Percentiles rank a stretch among this genome's conserved stretches.
Evolutionary conservation across 1,140 invertebrate genomes (phyloP).

Genomic region (Drosophila sproati): DNA sequence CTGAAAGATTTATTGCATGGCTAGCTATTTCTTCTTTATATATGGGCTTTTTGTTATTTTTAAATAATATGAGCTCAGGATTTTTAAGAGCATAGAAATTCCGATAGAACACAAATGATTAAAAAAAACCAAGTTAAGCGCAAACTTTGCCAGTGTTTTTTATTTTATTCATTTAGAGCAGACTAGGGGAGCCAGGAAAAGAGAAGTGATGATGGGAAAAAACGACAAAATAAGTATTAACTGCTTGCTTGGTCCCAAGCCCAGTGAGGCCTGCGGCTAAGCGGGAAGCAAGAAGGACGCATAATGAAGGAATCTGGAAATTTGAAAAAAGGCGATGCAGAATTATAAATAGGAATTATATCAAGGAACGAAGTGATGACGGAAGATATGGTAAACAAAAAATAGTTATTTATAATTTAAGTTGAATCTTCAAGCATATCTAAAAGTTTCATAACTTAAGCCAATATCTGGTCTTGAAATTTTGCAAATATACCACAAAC

Average conservation of each 20-base stretch:
- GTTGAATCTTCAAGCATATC: neutral
- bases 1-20: conserved; percentile 68
- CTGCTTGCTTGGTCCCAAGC: neutral
- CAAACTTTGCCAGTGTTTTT: neutral
- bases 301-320: conserved; percentile 14
- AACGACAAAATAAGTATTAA: conserved; percentile 14
- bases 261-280: conserved; percentile 1
- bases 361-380: too few relatives aligned
- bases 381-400: neutral
- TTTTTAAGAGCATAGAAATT: neutral
- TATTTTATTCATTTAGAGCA: neutral
- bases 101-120: neutral
- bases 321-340: neutral
- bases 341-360: neutral
- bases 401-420: neutral
- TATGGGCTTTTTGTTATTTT: conserved; percentile 28
- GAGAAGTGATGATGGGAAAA: conserved; percentile 17
- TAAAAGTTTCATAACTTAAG: neutral
- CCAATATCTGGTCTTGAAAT: neutral
- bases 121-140: neutral
- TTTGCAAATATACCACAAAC: neutral
- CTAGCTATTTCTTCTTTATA: conserved; percentile 27
- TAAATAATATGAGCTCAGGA: conserved; percentile 46
- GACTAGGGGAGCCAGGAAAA: too few relatives aligned
- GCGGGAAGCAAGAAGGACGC: neutral